Evolutionary conservation across 1,140 invertebrate species (phyloP).

Genomic region (Drosophila truncata): DNA sequence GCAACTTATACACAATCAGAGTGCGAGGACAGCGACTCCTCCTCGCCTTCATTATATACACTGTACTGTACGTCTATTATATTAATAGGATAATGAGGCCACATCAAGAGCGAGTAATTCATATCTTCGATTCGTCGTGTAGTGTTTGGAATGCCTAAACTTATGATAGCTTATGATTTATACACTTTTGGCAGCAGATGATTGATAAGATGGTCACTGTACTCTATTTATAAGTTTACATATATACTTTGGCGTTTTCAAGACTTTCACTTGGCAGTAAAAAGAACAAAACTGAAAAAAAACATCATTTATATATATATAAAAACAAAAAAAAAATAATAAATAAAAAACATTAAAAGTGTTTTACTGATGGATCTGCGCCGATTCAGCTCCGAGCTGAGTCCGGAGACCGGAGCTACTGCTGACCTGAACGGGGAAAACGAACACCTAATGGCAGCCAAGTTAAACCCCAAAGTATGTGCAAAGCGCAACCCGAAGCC

Average conservation of each 20-base stretch:
- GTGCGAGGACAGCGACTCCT: constrained; percentile 33
- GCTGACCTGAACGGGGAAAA: constrained; percentile 21
- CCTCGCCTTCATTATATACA: constrained; percentile 50
- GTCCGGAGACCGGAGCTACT: constrained; percentile 5
- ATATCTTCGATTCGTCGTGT: constrained; percentile 14
- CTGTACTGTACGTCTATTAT: constrained; percentile 79
- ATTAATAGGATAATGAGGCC: constrained; percentile 70
- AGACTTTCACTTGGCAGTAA: constrained; percentile 55
- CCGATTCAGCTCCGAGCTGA: constrained; percentile 43
- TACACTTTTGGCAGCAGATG: constrained; percentile 27
- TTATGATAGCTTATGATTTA: constrained; percentile 53
- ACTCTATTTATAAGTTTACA: constrained; percentile 49
- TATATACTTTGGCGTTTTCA: constrained; percentile 54
- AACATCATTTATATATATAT: constrained; percentile 20
- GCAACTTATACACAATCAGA: constrained; percentile 50
- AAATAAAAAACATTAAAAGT: constrained; percentile 20
- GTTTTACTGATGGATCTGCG: constrained; percentile 60
- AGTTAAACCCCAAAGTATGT: neutral
- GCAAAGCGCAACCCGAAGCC: neutral
- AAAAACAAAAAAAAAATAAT: constrained; percentile 12
- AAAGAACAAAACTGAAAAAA: constrained; percentile 3
- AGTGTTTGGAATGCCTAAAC: constrained; percentile 31
- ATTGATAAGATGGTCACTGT: constrained; percentile 25
- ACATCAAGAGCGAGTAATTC: constrained; percentile 5
- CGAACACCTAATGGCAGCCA: constrained; percentile 13